Base-by-base conservation (phyloP, 2,797 vertebrate species). In the Myotis myotis region DNA sequence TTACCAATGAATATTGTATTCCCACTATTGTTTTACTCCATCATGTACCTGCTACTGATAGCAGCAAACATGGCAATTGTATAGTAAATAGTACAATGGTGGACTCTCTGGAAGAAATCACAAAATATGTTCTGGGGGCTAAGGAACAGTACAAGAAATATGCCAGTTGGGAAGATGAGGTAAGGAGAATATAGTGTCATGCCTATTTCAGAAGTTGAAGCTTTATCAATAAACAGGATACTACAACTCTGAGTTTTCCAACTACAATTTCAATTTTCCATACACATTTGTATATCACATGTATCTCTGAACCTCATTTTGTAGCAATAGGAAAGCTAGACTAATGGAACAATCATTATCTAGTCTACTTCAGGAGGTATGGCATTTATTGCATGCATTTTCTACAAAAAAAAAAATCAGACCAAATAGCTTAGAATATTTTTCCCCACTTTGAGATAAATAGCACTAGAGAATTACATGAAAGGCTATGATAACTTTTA, bases 381-480 rank as follows among this genome's bases (percentile, higher is more conserved):
- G 75, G 3, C 30, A 66, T 1, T 22, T 60, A 71, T 15, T 85
- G 51, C 6, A 60, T 11, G 0, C 0, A 41, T 60, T 64, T 93
- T 36, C 17, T 25, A 66, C 17, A 57, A 38, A 38, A 38, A 38
- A 44, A 44, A 44, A 91, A 86, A 33, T 60, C 23, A 49, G 0
- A 15, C 1, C 49, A 88, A 74, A 55, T 55, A 5, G 2, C n/a
- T 84, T 76, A 70, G 20, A 75, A 12, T 53, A 20, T 62, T 74
- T 36, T 30, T 87, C 64, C 51, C 6, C 0, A 72, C 28, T 85
- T 93, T 36, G 62, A 51, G 62, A 30, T 78, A 89, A 93, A 28
- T 68, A 41, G 8, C 41, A 76, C 19, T 44, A 72, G 4, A 85
- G 22, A n/a, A 85, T 12, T 33, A 70, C 2, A 78, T 57, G 16